Base-by-base conservation (phyloP, 2,888 invertebrate species). In the Steinernema scapterisci region DNA sequence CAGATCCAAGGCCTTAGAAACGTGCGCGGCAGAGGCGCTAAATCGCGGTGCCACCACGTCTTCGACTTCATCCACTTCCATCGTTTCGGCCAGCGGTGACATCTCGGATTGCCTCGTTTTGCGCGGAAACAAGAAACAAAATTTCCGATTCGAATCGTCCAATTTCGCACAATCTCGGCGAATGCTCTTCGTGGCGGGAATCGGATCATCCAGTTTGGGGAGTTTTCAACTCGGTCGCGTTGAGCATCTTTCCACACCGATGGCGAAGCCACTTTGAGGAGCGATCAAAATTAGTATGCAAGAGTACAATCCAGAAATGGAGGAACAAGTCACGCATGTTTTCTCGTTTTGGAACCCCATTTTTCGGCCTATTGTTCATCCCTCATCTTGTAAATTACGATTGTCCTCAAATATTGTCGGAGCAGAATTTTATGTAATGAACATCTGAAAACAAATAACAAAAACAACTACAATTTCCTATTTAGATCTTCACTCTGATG, bases 401-500 rank as follows among this genome's bases (percentile, higher is more conserved):
- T n/a, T n/a, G n/a, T n/a, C n/a, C n/a, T n/a, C n/a, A n/a, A n/a
- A n/a, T n/a, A n/a, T n/a, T n/a, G n/a, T n/a, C n/a, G 38, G 9
- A 38, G 38, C 3, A 9, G 38, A 3, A 38, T 9, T 38, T 38
- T 38, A 38, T 38, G 38, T 38, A 38, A 3, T 38, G 38, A 48
- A 48, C 5, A 48, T 48, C 48, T 16, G 19, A 48, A 16, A 48
- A 48, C 48, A 48, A 48, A n/a, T 19, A 19, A 48, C 48, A 54
- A 54, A 6, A 63, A 16, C 23, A 52, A 52, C 52, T 11, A 52
- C 52, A 52, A 52, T 23, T 52, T 21, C 25, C 63, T 16, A 63
- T 63, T 63, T 31, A 63, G 21, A 63, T 38, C 38, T 63, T 63
- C 31, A 27, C 19, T 27, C 27, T 63, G 38, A 63, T 63, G 16